A percentile compares a stretch with the other conserved stretches of the same genome.
These are phyloP conservation scores for Molothrus aeneus DNA, from an alignment of 2,797 vertebrate species.

Conservation along the genomic window DNA sequence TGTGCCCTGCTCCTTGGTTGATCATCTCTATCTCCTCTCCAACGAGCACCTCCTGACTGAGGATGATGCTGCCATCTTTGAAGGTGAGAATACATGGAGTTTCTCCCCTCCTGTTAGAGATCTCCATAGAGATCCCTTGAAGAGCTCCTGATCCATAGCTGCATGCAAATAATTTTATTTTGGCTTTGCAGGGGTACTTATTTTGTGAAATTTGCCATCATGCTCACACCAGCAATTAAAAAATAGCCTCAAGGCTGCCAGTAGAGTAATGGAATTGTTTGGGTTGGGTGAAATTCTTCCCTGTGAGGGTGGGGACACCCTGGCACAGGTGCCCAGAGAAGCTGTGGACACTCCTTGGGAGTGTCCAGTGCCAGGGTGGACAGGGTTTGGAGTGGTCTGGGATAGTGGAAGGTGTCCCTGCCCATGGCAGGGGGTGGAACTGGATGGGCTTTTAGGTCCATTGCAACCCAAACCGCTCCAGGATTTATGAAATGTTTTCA, in stretches of 20 bases:
- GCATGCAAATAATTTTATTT: neutral
- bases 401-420: neutral
- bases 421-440: neutral
- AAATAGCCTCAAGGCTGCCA: neutral
- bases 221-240: neutral
- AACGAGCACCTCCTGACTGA: conserved; percentile 86
- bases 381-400: neutral
- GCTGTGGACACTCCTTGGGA: neutral
- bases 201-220: neutral
- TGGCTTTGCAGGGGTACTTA: neutral
- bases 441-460: neutral
- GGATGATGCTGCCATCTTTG: conserved; percentile 86
- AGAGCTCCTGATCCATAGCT: neutral
- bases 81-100: conserved; percentile 74
- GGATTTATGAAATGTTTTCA: neutral
- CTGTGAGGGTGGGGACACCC: neutral
- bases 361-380: neutral
- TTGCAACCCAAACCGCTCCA: neutral
- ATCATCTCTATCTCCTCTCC: conserved; percentile 91
- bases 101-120: neutral
- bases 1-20: conserved; percentile 89
- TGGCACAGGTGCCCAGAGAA: neutral
- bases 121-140: neutral
- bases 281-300: neutral
- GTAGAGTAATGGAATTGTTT: neutral